Conservation (phyloP, 2,888 invertebrate genomes). For the Bembecia ichneumoniformis region DNA sequence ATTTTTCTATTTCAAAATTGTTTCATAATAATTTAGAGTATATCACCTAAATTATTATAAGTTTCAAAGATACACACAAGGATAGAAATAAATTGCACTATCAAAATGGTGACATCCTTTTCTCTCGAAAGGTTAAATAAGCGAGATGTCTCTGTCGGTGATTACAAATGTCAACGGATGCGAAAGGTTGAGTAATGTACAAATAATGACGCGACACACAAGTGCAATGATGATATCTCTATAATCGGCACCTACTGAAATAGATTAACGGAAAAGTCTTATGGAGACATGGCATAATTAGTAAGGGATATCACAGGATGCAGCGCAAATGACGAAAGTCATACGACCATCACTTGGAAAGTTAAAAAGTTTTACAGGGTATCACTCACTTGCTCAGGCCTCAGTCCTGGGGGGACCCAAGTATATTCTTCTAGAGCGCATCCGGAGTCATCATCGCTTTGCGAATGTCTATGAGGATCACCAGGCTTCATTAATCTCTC, state of each 20-base stretch:
- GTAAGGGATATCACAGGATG: too few species aligned
- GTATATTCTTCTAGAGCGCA: constrained; percentile 98
- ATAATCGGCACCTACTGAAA: too few species aligned
- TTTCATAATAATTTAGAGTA: too few species aligned
- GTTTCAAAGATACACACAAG: too few species aligned
- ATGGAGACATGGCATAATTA: too few species aligned
- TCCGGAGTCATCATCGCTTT: constrained; percentile 97
- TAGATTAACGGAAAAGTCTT: too few species aligned
- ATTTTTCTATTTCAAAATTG: too few species aligned
- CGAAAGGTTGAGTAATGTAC: constrained; percentile 8
- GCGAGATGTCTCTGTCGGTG: background rate
- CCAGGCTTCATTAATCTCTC: constrained; percentile 76
- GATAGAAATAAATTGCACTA: background rate
- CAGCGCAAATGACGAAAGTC: too few species aligned
- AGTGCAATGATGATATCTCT: background rate
- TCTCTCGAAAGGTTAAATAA: background rate
- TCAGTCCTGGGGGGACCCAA: constrained; percentile 96
- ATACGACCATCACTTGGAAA: too few species aligned
- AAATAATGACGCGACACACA: constrained; percentile 9
- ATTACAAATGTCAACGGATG: background rate
- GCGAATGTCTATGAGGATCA: constrained; percentile 88
- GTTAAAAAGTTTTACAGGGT: too few species aligned
- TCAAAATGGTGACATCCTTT: background rate
- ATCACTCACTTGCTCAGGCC: constrained; percentile 91
- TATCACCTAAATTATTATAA: too few species aligned